These are phyloP conservation scores for Scytalopus superciliaris DNA, from an alignment of 2,113 vertebrate species.

Conservation along the genomic window DNA sequence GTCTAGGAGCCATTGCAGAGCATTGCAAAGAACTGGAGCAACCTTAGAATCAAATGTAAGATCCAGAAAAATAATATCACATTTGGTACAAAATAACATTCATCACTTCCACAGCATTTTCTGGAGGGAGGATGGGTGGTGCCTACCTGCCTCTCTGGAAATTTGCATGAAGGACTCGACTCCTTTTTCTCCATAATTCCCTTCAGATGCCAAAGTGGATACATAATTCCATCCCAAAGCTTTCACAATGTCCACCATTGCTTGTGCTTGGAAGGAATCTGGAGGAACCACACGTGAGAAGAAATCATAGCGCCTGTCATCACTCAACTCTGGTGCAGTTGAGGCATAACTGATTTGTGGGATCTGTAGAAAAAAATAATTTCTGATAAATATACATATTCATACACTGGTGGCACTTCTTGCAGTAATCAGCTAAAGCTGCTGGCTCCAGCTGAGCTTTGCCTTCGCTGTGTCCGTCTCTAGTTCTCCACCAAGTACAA, in stretches of 20 bases:
- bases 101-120: neutral
- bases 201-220: conserved; percentile 95
- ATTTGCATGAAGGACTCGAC: conserved; percentile 97
- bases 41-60: neutral
- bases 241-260: conserved; percentile 98
- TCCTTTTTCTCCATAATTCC: conserved; percentile 97
- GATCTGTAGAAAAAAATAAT: conserved; percentile 82
- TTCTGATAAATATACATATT: conserved; percentile 58
- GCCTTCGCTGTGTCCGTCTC: neutral
- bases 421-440: conserved; percentile 5
- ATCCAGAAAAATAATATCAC: neutral
- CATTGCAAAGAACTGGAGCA: neutral
- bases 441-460: neutral
- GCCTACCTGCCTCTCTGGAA: conserved; percentile 95
- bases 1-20: neutral
- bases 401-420: conserved; percentile 19
- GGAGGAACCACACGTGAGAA: conserved; percentile 98
- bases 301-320: conserved; percentile 96
- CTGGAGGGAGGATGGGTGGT: neutral
- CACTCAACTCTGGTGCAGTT: conserved; percentile 95
- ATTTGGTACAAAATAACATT: neutral
- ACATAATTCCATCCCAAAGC: conserved; percentile 96
- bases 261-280: conserved; percentile 97
- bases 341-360: conserved; percentile 98
- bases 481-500: neutral